Conservation (phyloP, 2,797 vertebrate species). For the Premnoplex brunnescens region DNA sequence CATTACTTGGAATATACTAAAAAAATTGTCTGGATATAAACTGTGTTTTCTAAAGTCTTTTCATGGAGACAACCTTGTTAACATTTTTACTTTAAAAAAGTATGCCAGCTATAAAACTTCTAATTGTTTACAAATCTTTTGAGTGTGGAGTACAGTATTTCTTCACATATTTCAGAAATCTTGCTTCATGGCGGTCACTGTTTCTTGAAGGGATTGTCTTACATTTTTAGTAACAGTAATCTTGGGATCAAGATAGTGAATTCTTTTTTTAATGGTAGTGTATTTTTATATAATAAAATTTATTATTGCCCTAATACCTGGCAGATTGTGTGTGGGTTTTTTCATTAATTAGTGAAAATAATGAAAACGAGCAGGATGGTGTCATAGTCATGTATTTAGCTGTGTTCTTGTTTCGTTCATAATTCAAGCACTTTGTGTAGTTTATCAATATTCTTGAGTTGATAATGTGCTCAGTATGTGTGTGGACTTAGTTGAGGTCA, state of each 20-base stretch:
- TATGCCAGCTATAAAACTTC: not conserved
- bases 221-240: not conserved
- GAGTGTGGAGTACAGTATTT: not conserved
- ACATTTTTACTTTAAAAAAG: not conserved
- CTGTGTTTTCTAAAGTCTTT: not conserved
- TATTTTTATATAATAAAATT: not conserved
- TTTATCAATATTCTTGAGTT: not conserved
- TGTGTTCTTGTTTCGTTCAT: not conserved
- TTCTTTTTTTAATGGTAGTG: not conserved
- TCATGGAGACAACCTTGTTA: not conserved
- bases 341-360: not conserved
- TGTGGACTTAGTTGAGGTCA: not conserved
- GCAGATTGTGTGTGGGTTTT: not conserved
- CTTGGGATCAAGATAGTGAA: not conserved
- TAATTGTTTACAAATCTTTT: not conserved
- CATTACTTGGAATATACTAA: not conserved
- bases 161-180: not conserved
- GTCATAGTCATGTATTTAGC: rapidly evolving
- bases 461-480: rapidly evolving
- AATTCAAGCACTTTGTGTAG: rapidly evolving
- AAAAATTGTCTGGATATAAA: not conserved
- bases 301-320: not conserved
- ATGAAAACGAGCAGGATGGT: not conserved
- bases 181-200: not conserved
- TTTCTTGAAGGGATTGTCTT: not conserved